These are phyloP conservation scores for Actenoides lindsayi DNA, from an alignment of 2,113 vertebrate genomes.

Conservation along the genomic window DNA sequence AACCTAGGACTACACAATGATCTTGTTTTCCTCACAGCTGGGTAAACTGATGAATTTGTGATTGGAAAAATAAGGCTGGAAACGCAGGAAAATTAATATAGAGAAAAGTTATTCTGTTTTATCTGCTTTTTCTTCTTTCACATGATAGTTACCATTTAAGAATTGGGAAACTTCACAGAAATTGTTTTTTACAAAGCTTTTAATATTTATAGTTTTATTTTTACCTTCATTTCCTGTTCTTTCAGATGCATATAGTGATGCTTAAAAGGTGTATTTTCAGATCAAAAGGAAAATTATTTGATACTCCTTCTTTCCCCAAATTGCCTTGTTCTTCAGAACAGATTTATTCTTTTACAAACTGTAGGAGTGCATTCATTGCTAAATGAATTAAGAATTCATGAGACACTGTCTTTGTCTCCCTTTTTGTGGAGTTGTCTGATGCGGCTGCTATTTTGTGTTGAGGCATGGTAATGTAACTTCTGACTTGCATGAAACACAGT, in stretches of 20 bases:
- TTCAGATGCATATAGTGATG: background rate
- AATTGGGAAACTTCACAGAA: background rate
- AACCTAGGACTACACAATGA: background rate
- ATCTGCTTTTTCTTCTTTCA: background rate
- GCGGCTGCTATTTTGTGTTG: background rate
- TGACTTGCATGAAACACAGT: background rate
- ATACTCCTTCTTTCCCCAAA: background rate
- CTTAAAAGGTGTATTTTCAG: conserved; percentile 4
- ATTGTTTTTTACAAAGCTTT: background rate
- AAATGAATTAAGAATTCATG: conserved; percentile 20
- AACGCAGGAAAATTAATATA: background rate
- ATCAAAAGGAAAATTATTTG: conserved; percentile 3
- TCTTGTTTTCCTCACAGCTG: background rate
- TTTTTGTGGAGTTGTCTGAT: background rate
- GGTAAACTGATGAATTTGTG: background rate
- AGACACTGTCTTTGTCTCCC: background rate
- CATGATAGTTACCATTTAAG: background rate
- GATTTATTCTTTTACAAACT: background rate
- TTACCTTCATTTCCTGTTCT: background rate
- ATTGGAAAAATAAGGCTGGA: background rate
- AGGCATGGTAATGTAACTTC: background rate
- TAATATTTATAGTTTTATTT: background rate
- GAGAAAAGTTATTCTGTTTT: background rate
- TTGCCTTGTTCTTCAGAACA: background rate
- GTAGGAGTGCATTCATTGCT: background rate